Percentiles rank a stretch among this genome's conserved stretches.
phyloP scores from a whole-genome alignment of 2,113 vertebrate genomes.

The Ammodytes marinus region DNA sequence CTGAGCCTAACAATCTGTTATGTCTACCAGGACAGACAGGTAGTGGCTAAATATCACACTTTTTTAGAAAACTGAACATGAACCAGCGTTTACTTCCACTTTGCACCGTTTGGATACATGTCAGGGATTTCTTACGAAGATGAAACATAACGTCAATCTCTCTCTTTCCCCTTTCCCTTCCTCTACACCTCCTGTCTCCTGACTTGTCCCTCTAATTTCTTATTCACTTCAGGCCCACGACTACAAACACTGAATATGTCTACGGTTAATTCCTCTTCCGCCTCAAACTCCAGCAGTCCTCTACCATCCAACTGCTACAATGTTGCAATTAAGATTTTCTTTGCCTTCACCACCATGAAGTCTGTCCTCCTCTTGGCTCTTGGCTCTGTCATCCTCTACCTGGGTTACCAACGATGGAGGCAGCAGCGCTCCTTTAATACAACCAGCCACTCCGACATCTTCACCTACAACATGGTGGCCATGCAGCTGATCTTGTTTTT shows the following conservation, averaged over 20 bases:
- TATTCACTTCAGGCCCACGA: background rate
- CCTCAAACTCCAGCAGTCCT: background rate
- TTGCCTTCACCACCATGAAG: fast-evolving
- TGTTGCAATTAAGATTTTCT: fast-evolving
- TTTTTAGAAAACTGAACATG: no score
- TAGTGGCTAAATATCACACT: no score
- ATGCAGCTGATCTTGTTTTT: no score
- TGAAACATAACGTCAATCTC: no score
- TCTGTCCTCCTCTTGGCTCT: background rate
- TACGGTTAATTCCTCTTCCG: background rate
- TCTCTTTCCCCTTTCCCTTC: background rate
- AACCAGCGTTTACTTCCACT: no score
- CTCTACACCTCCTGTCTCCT: background rate
- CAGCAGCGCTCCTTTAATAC: background rate
- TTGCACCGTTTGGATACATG: no score
- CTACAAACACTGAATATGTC: background rate
- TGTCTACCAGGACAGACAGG: no score
- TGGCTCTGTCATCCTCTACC: background rate
- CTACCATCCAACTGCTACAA: fast-evolving
- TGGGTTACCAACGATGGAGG: background rate
- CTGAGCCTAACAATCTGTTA: no score
- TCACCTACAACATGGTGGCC: no score
- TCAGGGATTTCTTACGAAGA: no score
- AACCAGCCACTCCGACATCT: background rate
- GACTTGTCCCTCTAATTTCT: no score